Base-by-base conservation (phyloP, 2,888 invertebrate species). In the Drosophila peninsularis region DNA sequence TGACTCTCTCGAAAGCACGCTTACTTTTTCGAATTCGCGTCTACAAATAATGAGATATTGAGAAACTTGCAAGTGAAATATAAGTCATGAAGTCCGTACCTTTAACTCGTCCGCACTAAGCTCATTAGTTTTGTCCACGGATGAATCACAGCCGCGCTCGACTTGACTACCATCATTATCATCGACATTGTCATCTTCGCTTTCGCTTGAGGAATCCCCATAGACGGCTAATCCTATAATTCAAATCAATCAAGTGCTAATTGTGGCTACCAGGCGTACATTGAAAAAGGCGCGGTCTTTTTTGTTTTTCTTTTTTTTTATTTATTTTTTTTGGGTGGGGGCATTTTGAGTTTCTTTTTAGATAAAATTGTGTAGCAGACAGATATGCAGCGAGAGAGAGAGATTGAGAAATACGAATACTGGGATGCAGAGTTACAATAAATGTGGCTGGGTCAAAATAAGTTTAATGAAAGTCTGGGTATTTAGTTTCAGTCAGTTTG, bases 151-250 rank as follows among this genome's bases (percentile, higher is more conserved):
- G 5, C 37, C 45, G 11, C 57, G 60, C 34, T 74, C 82, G 24
- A 54, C 56, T 17, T 62, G 68, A 37, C 92, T 92, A 21, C 93
- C 93, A 44, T 82, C 84, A 34, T 82, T 70, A 37, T 82, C 78
- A 53, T 76, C 75, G 14, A 24, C 13, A 32, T 61, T 50, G 30
- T 89, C 88, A 53, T 88, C 95, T 57, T 92, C 95, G 64, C 94
- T 94, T 86, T 95, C 95, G 75, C 95, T 96, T 92, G 91, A 91
- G 69, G 90, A 90, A 78, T 95, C 95, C 90, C 95, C 96, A 93
- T 97, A 97, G 81, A 95, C 96, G 91, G 96, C 97, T 94, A 97
- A 94, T 91, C 97, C 97, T 96, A 95, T 92, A 93, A 92, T 81
- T 90, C 78, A 84, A 78, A 84, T 87, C 90, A 86, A 87, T 82